Evolutionary conservation across 2,797 vertebrate species (phyloP), one percentile per base, ranked within the genome.

Genomic region (Galaxias olidus): DNA sequence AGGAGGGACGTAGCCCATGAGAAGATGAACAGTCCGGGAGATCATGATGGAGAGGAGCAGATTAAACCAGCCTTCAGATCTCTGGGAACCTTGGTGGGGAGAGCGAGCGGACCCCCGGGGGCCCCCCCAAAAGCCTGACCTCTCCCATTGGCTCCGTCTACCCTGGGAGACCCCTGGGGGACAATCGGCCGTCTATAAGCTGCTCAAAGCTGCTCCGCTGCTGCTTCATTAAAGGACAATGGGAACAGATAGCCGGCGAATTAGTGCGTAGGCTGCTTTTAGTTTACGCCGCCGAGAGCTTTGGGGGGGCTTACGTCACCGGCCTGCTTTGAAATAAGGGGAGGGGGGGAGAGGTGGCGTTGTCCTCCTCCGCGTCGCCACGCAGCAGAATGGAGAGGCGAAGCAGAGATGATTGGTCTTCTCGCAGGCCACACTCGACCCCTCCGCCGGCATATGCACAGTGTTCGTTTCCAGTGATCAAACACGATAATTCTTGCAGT

Each of bases 191-290:
- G 84, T 81, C 84, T 87, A 74, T 82, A 86, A 83, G 81, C 84
- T 83, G 82, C 77, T 77, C 83, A 83, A 75, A 77, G 88, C 80
- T 74, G 76, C 80, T 84, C 86, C 77, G 90, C 80, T 90, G 77
- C 75, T 68, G 88, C 75, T 91, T 91, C 92, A 90, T 93, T 92
- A 92, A 92, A 84, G 70, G 63, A 92, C 91, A 93, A 92, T 83
- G 18, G 84, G 80, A 83, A 83, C 80, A 74, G 82, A 86, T 89
- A 87, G 82, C 78, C 67, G 47, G 63, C 77, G 80, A 66, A 74
- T 79, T 73, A 80, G 77, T 75, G 68, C 67, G 63, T 78, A 76
- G 79, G 71, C 75, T 83, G 83, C 77, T 86, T 87, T 89, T 63
- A 61, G 74, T 79, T 84, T 73, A 76, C 76, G 51, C 72, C 43